Base-by-base conservation (phyloP, 2,888 invertebrate species). In the Drepana falcataria region DNA sequence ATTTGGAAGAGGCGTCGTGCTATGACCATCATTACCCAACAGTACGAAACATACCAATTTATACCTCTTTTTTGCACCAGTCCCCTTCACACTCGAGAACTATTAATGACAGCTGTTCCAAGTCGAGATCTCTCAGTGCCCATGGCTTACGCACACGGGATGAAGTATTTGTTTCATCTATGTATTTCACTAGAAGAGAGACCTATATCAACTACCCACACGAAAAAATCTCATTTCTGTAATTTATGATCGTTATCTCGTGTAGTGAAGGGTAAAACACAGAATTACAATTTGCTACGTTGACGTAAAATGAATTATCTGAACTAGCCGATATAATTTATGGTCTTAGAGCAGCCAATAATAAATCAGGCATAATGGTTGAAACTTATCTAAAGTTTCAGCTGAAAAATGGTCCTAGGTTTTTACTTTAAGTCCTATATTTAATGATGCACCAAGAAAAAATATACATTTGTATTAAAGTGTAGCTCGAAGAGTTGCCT, bases 231-330 rank as follows among this genome's bases (percentile, higher is more conserved):
- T 34, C n/a, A 51, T 51, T 34, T 51, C 33, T 34, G 33, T 40
- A 40, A 51, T 51, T 41, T 51, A 51, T 40, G 51, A 51, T 40
- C 34, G 21, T 2, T 51, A 34, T 2, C 40, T 40, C 51, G 51
- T 51, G 40, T 51, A 40, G 40, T 34, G 51, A 51, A 51, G 51
- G 51, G 51, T 56, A 49, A 56, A 49, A 47, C 21, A 48, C 53
- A 51, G 53, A 51, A 54, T 53, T 51, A 44, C 51, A 51, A 48
- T 48, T 52, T 47, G 52, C 35, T 35, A 37, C 37, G 51, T 51
- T 49, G 21, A 58, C 48, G 60, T 47, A 56, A 60, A 60, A 70
- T 66, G 63, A 73, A 66, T 72, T 63, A 64, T 66, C 58, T 53
- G 56, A 48, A 34, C 33, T 57, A 56, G 52, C 55, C 55, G 44